Percentiles rank a stretch among this genome's conserved stretches.
These are phyloP conservation scores for Pterocles orientalis DNA, from an alignment of 2,113 vertebrate genomes.

Conservation along the genomic window DNA sequence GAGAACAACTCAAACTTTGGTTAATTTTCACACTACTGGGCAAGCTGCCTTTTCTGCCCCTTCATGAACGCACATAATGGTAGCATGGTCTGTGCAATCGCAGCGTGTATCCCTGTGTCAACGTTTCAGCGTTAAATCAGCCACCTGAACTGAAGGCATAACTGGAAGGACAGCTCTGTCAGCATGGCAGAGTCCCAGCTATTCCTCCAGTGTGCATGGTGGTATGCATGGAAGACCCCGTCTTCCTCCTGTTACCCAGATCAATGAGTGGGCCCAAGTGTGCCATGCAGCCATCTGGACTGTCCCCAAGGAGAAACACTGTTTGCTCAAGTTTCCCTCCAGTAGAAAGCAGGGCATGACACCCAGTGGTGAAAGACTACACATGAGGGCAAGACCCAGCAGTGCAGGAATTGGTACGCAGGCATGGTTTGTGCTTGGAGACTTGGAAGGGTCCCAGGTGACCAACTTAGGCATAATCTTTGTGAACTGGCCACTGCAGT, in stretches of 20 bases:
- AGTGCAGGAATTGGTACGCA: background rate
- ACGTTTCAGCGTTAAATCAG: background rate
- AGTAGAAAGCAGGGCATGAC: background rate
- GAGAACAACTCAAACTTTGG: background rate
- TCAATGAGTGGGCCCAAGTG: background rate
- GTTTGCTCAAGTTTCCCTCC: background rate
- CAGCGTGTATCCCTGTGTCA: fast-evolving
- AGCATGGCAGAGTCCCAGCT: background rate
- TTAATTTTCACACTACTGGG: background rate
- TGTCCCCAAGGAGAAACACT: background rate
- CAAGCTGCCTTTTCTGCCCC: background rate
- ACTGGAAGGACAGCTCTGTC: background rate
- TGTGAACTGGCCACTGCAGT: background rate
- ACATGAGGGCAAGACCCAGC: background rate
- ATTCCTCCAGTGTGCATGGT: fast-evolving
- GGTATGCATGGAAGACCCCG: fast-evolving
- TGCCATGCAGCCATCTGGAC: fast-evolving
- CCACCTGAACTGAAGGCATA: background rate
- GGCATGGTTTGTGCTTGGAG: background rate
- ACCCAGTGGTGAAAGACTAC: fast-evolving
- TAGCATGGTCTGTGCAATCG: background rate
- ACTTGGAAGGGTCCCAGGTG: background rate
- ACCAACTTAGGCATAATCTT: background rate
- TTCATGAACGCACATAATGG: background rate
- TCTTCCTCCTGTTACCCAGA: background rate